A percentile compares a stretch with the other conserved stretches of the same genome.
These are phyloP conservation scores for Steatocranus sp. DNA, from an alignment of 2,797 vertebrate genomes.

Conservation along the genomic window DNA sequence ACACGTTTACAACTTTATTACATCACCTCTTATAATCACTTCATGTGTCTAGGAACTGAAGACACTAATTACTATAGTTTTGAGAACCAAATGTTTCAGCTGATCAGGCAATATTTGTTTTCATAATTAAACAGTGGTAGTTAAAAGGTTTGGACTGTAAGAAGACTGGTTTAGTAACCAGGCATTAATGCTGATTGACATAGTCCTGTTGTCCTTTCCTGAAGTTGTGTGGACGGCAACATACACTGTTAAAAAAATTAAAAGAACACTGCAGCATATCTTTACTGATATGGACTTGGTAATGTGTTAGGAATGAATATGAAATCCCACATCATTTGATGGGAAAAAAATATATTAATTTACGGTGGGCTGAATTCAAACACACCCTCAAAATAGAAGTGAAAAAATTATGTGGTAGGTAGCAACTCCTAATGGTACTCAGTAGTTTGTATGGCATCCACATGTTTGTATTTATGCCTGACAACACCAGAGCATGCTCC, in stretches of 20 bases:
- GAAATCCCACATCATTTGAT: not conserved
- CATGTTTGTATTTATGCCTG: not conserved
- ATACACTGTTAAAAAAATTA: not conserved
- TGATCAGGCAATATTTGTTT: not conserved
- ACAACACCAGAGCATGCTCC: not conserved
- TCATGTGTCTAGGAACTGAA: not conserved
- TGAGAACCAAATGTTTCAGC: not conserved
- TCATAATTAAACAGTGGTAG: not conserved
- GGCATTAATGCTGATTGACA: not conserved
- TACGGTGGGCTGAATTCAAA: not conserved
- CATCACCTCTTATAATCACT: not conserved
- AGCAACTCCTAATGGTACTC: not conserved
- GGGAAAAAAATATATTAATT: not conserved
- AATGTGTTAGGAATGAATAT: not conserved
- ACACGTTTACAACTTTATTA: not conserved
- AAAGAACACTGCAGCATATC: not conserved
- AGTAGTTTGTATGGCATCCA: not conserved
- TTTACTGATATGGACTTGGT: not conserved
- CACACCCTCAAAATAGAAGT: not conserved
- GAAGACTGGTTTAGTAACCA: not conserved
- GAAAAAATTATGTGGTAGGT: not conserved
- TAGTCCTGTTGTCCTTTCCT: not conserved
- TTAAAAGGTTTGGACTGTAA: not conserved
- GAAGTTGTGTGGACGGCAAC: not conserved
- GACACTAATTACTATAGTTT: not conserved